A percentile compares a stretch with the other conserved stretches of the same genome.
These are phyloP conservation scores for Enoplosus armatus DNA, from an alignment of 2,797 vertebrate genomes.

Conservation along the genomic window DNA sequence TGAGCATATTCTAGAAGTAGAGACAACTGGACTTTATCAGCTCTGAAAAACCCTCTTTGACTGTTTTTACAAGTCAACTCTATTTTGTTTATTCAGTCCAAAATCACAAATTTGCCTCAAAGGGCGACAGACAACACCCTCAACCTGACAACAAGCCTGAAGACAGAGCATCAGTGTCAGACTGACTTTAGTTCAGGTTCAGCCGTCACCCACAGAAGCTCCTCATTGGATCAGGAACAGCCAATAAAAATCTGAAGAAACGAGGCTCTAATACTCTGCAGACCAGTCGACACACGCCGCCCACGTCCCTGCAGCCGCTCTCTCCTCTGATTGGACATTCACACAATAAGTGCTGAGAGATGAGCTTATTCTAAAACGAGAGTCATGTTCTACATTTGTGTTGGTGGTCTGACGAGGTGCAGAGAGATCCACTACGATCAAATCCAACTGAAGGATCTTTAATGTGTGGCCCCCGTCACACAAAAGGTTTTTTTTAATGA, in stretches of 20 bases:
- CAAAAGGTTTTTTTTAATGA: constrained; percentile 22
- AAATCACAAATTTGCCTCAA: neutral
- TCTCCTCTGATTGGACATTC: neutral
- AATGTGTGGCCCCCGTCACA: neutral
- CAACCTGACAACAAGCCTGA: neutral
- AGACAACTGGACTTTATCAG: neutral
- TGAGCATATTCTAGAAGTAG: neutral
- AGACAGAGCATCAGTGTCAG: neutral
- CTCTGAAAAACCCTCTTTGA: neutral
- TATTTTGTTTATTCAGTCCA: neutral
- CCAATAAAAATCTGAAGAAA: neutral
- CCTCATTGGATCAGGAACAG: neutral
- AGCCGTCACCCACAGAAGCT: neutral
- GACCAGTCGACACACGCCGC: constrained; percentile 1
- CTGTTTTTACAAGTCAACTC: too few species aligned
- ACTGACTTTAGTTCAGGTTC: neutral
- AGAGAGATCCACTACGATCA: neutral
- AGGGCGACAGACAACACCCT: neutral
- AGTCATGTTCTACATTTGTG: neutral
- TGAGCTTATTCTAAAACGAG: neutral
- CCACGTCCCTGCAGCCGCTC: neutral
- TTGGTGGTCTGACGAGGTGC: neutral
- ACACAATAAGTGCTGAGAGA: neutral
- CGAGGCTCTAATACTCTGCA: neutral
- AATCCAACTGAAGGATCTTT: constrained; percentile 7